Conservation (phyloP, 2,888 invertebrate genomes). For the Fabriciana adippe region DNA sequence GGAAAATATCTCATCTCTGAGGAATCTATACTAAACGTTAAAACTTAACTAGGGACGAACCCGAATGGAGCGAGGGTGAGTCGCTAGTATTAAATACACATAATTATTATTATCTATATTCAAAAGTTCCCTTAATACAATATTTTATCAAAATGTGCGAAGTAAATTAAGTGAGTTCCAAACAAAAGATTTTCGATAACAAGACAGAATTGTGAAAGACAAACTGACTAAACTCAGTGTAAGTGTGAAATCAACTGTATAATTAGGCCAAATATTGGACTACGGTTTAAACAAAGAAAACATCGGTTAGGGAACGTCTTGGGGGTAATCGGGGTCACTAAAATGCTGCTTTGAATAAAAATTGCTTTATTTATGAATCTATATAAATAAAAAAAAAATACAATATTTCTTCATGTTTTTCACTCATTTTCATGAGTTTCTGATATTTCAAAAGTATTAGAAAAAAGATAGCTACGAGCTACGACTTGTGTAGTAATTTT, state of each 20-base stretch:
- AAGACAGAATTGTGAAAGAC: slow-evolving; percentile 49
- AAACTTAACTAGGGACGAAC: no score
- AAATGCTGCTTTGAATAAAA: slow-evolving; percentile 46
- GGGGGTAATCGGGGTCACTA: slow-evolving; percentile 55
- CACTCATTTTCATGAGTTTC: no score
- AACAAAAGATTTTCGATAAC: slow-evolving; percentile 36
- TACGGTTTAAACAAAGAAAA: slow-evolving; percentile 69
- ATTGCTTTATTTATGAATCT: not conserved
- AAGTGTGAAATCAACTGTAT: slow-evolving; percentile 73
- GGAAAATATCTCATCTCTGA: no score
- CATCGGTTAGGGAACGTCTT: slow-evolving; percentile 61
- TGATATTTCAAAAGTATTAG: no score
- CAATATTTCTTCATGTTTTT: no score
- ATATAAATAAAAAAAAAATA: not conserved
- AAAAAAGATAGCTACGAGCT: no score
- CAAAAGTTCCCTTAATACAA: slow-evolving; percentile 22
- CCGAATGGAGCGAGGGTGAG: no score
- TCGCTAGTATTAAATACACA: no score
- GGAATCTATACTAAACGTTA: no score
- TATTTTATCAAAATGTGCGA: slow-evolving; percentile 10
- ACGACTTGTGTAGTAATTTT: no score
- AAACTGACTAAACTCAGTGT: slow-evolving; percentile 53
- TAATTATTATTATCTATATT: slow-evolving; percentile 12
- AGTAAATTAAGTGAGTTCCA: slow-evolving; percentile 24
- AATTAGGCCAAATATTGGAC: slow-evolving; percentile 71